phyloP scores from a whole-genome alignment of 2,888 invertebrate species.

The Chalcosyrphus nemorum region DNA sequence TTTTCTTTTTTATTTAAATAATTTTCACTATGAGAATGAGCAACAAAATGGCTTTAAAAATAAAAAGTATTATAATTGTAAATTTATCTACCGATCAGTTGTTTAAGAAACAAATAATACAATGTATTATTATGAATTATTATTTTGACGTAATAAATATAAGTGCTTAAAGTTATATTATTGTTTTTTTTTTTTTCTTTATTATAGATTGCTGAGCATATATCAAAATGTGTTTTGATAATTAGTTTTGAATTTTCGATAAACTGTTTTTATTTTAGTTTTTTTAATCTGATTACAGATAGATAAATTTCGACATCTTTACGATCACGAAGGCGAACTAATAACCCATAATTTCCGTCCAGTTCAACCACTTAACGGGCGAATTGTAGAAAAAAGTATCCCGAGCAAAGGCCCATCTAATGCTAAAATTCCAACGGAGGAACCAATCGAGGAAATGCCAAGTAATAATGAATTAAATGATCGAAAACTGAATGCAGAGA shows the following conservation, averaged over 20 bases:
- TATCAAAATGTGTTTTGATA: too few species aligned
- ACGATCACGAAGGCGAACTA: conserved; percentile 84
- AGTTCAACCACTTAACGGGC: conserved; percentile 89
- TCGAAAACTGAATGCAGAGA: too few species aligned
- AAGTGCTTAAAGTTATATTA: neutral
- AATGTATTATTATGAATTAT: conserved; percentile 60
- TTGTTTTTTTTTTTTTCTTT: neutral
- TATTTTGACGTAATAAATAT: conserved; percentile 36
- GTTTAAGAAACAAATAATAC: conserved; percentile 49
- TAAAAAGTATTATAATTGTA: conserved; percentile 55
- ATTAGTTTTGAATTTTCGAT: too few species aligned
- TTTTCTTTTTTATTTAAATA: conserved; percentile 20
- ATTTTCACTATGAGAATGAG: neutral
- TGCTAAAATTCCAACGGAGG: neutral
- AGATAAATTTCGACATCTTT: conserved; percentile 87
- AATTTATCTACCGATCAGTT: conserved; percentile 13
- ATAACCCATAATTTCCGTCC: conserved; percentile 92
- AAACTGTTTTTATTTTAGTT: too few species aligned
- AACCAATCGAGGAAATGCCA: neutral
- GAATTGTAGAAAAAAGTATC: conserved; percentile 83
- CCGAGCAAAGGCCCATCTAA: neutral
- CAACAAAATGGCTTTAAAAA: conserved; percentile 27
- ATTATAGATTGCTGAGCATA: too few species aligned
- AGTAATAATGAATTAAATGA: neutral
- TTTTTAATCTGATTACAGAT: conserved; percentile 84